Evolutionary conservation across 92 coral and sea anemone species (phyloP).

Genomic region (Nematostella vectensis): DNA sequence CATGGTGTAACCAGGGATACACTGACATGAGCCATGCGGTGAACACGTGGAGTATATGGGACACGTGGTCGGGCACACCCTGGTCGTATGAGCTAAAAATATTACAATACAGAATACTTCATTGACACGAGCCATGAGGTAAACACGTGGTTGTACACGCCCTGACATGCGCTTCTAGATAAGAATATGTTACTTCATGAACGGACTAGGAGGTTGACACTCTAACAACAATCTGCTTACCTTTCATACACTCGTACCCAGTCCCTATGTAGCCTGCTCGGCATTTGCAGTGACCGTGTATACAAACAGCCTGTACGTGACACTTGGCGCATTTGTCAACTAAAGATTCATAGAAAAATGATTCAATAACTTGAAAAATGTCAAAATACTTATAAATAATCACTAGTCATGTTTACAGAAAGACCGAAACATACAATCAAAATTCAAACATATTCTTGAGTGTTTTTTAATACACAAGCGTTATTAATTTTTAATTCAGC

Average conservation of each 20-base stretch:
- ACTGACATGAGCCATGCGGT: conserved; percentile 64
- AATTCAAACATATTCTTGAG: not conserved
- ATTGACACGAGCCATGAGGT: not conserved
- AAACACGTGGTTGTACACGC: too few relatives aligned
- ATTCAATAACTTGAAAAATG: too few relatives aligned
- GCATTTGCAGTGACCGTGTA: conserved; percentile 77
- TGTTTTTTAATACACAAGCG: not conserved
- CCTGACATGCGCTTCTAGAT: too few relatives aligned
- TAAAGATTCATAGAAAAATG: conserved; percentile 9
- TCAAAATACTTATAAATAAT: not conserved
- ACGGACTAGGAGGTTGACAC: too few relatives aligned
- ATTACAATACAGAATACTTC: not conserved
- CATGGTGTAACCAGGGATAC: conserved; percentile 81
- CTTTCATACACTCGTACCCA: conserved; percentile 86
- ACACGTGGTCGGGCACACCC: conserved; percentile 49
- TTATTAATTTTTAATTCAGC: too few relatives aligned
- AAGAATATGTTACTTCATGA: too few relatives aligned
- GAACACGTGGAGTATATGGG: conserved; percentile 77
- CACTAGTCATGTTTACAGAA: not conserved
- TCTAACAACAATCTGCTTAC: conserved; percentile 14
- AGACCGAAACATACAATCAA: not conserved
- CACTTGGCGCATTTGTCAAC: conserved; percentile 96
- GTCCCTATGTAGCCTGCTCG: conserved; percentile 80
- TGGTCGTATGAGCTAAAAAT: conserved; percentile 33
- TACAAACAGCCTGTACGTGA: conserved; percentile 79